A percentile compares a stretch with the other conserved stretches of the same genome.
Conservation (phyloP, 2,888 invertebrate genomes). For the Oconnorella tubifera region DNA sequence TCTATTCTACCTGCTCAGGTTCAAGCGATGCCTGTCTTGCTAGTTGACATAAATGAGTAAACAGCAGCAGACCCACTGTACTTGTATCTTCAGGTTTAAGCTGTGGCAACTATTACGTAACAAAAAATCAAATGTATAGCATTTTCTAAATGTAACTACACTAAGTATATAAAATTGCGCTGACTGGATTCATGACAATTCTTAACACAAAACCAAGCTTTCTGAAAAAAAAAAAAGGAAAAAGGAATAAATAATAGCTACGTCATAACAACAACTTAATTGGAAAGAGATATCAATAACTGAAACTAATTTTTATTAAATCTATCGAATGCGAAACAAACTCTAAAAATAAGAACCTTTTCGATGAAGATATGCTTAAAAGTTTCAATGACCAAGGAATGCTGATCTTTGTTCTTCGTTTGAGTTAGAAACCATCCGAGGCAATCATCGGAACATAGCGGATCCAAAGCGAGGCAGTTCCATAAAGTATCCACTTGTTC, state of each 20-base stretch:
- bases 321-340: too few relatives aligned
- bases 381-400: slow-evolving; percentile 82
- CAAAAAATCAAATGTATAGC: too few relatives aligned
- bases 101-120: slow-evolving; percentile 76
- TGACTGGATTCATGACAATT: too few relatives aligned
- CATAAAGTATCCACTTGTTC: slow-evolving; percentile 88
- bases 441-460: slow-evolving; percentile 82
- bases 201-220: too few relatives aligned
- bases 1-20: background rate
- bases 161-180: too few relatives aligned
- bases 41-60: slow-evolving; percentile 79
- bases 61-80: slow-evolving; percentile 83
- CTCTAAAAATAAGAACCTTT: slow-evolving; percentile 65
- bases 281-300: too few relatives aligned
- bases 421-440: slow-evolving; percentile 90
- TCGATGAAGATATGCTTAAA: slow-evolving; percentile 80
- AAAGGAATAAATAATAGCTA: too few relatives aligned
- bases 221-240: too few relatives aligned
- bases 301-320: too few relatives aligned
- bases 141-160: too few relatives aligned
- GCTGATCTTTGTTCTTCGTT: slow-evolving; percentile 81
- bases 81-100: slow-evolving; percentile 83
- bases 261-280: too few relatives aligned
- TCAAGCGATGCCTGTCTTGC: slow-evolving; percentile 61
- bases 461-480: slow-evolving; percentile 82